Conservation (phyloP, 2,797 vertebrate genomes). For the Percopsis omiscomaycus region DNA sequence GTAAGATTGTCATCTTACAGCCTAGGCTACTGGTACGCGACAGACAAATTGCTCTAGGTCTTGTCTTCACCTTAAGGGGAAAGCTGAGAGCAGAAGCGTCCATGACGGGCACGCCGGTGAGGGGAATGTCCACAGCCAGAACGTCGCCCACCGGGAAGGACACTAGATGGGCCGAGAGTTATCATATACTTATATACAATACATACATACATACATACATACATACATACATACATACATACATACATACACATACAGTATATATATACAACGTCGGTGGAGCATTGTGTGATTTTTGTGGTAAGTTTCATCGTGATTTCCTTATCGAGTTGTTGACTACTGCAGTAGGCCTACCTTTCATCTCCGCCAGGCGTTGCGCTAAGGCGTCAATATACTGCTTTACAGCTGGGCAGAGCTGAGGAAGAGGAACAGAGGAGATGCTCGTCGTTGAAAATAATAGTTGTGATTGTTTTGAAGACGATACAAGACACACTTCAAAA, state of each 20-base stretch:
- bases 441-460: neutral
- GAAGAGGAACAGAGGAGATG: neutral
- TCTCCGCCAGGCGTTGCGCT: slow-evolving; percentile 9
- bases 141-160: slow-evolving; percentile 50
- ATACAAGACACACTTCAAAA: neutral
- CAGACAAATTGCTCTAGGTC: no score
- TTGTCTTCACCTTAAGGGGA: slow-evolving; percentile 66
- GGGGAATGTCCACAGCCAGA: slow-evolving; percentile 68
- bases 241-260: no score
- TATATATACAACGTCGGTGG: neutral
- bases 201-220: no score
- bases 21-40: no score
- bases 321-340: slow-evolving; percentile 61
- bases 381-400: neutral
- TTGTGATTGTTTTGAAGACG: neutral
- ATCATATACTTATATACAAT: neutral
- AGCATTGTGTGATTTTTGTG: neutral
- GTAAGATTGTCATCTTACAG: no score
- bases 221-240: no score
- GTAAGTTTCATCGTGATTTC: no score
- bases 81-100: slow-evolving; percentile 55
- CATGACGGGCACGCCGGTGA: slow-evolving; percentile 55
- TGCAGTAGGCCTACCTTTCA: slow-evolving; percentile 59
- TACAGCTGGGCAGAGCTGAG: slow-evolving; percentile 67
- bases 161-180: slow-evolving; percentile 49